Conservation (phyloP, 2,113 vertebrate species). For the Polypterus senegalus region DNA sequence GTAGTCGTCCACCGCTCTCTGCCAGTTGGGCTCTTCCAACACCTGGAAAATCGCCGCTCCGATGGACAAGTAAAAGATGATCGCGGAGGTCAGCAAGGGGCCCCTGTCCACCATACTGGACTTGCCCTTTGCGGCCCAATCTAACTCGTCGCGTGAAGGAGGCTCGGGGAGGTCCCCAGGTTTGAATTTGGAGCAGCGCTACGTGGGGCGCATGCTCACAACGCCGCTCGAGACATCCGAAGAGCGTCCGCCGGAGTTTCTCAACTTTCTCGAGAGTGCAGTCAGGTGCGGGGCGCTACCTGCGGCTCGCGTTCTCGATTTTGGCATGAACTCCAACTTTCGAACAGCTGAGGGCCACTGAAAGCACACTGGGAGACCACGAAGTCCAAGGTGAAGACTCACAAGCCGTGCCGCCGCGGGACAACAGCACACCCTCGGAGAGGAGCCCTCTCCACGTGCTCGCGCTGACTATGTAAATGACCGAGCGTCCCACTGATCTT, state of each 20-base stretch:
- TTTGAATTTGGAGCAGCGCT: constrained; percentile 8
- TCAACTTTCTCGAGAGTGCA: no score
- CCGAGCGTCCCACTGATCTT: background rate
- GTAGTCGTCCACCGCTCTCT: constrained; percentile 57
- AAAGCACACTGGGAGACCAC: no score
- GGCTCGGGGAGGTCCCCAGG: background rate
- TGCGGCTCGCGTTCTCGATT: no score
- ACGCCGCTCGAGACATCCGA: no score
- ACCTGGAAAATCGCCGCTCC: constrained; percentile 96
- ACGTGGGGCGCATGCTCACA: constrained; percentile 8
- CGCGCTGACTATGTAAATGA: background rate
- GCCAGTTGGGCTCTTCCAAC: constrained; percentile 88
- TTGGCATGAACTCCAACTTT: no score
- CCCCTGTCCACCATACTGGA: constrained; percentile 82
- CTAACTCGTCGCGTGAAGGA: background rate
- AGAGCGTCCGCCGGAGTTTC: no score
- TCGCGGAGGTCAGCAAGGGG: constrained; percentile 86
- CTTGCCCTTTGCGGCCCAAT: constrained; percentile 27
- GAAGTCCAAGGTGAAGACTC: no score
- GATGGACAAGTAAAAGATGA: constrained; percentile 96
- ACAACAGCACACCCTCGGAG: background rate
- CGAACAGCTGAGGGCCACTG: no score
- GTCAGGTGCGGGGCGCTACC: no score
- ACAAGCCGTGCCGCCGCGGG: no score
- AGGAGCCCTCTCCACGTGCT: constrained; percentile 1